Evolutionary conservation across 2,888 invertebrate species (phyloP).

Genomic region (Orthonevra nobilis): DNA sequence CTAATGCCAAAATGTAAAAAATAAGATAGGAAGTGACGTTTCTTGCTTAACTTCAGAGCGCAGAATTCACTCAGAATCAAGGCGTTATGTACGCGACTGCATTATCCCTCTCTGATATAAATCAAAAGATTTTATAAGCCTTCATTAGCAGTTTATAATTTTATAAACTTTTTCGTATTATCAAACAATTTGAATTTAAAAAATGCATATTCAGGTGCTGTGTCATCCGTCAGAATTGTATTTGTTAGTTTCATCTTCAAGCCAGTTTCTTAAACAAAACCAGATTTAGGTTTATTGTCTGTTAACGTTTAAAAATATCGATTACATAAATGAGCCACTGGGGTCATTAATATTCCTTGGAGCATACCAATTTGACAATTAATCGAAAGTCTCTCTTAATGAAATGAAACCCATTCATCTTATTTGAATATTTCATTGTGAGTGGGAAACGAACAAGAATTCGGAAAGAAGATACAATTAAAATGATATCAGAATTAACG

Average conservation of each 20-base stretch:
- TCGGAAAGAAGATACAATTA: too few species aligned
- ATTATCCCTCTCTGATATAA: too few species aligned
- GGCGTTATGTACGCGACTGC: too few species aligned
- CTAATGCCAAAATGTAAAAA: too few species aligned
- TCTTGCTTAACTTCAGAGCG: too few species aligned
- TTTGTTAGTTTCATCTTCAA: conserved; percentile 6
- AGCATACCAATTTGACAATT: conserved; percentile 27
- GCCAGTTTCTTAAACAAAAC: background rate
- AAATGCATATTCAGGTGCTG: conserved; percentile 9
- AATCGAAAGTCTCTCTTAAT: background rate
- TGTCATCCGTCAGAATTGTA: conserved; percentile 32
- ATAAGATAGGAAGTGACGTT: too few species aligned
- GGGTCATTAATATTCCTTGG: conserved; percentile 37
- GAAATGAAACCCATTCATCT: conserved; percentile 29
- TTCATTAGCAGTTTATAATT: background rate
- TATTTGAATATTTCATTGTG: too few species aligned
- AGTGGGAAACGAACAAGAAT: too few species aligned
- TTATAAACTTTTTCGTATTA: background rate
- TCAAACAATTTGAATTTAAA: background rate
- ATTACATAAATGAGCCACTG: conserved; percentile 50
- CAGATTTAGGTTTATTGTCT: conserved; percentile 30
- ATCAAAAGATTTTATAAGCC: too few species aligned
- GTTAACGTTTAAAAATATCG: conserved; percentile 44
- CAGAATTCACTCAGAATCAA: too few species aligned
- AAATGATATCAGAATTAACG: conserved; percentile 65